phyloP scores from a whole-genome alignment of 92 coral and sea anemone genomes.

The Siderastrea radians region DNA sequence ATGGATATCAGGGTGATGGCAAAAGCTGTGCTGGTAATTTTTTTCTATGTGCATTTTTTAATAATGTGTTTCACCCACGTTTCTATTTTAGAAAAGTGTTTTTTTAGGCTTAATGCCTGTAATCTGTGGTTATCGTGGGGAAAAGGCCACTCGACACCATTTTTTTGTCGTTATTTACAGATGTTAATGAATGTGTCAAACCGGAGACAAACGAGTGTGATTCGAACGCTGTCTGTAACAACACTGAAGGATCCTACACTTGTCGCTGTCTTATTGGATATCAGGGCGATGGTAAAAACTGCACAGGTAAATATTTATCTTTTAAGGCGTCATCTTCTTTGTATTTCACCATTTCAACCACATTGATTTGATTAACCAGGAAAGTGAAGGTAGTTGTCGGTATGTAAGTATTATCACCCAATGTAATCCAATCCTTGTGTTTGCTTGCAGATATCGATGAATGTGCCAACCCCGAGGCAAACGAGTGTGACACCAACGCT shows the following conservation, averaged over 20 bases:
- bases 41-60: too few species aligned
- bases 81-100: too few species aligned
- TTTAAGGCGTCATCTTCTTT: background rate
- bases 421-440: background rate
- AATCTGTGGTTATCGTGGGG: too few species aligned
- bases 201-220: conserved; percentile 15
- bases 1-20: background rate
- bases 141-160: background rate
- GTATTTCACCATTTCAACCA: background rate
- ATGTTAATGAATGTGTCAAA: conserved; percentile 46
- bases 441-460: conserved; percentile 13
- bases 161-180: conserved; percentile 5
- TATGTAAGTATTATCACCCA: too few species aligned
- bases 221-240: conserved; percentile 29
- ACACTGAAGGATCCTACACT: conserved; percentile 41
- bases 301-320: conserved; percentile 16
- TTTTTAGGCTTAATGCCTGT: too few species aligned
- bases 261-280: conserved; percentile 42
- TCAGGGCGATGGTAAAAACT: conserved; percentile 34
- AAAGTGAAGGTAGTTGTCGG: too few species aligned
- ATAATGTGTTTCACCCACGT: too few species aligned
- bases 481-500: conserved; percentile 68
- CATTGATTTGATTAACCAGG: too few species aligned
- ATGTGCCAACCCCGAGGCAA: background rate
- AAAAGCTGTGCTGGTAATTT: too few species aligned